Conservation (phyloP, 2,113 vertebrate genomes). For the Andinoacara biseriatus region DNA sequence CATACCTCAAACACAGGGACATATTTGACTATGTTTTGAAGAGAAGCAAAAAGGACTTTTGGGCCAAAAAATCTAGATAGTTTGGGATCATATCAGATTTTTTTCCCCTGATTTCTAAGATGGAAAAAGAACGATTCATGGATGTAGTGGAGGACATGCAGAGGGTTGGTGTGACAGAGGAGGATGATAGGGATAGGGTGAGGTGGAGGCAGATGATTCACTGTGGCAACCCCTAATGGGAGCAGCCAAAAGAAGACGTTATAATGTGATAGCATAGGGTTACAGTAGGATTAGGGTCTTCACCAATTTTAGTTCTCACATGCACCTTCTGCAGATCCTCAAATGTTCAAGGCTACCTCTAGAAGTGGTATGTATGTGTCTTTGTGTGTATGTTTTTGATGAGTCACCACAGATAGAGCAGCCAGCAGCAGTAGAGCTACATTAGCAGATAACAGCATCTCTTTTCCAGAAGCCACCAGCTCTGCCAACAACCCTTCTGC, state of each 20-base stretch:
- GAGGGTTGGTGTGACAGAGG: background rate
- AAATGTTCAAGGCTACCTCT: slow-evolving; percentile 6
- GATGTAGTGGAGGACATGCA: background rate
- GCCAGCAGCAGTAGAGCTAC: slow-evolving; percentile 45
- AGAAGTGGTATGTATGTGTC: background rate
- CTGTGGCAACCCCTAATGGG: background rate
- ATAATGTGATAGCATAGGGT: background rate
- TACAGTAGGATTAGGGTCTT: background rate
- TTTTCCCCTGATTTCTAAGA: background rate
- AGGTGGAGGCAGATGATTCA: background rate
- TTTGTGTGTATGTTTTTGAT: slow-evolving; percentile 50
- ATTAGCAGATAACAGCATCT: slow-evolving; percentile 66
- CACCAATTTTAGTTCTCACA: background rate
- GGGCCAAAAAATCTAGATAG: fast-evolving
- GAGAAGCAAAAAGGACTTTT: background rate
- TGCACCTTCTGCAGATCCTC: background rate
- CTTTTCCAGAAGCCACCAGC: slow-evolving; percentile 52
- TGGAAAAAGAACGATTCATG: background rate
- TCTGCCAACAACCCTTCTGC: slow-evolving; percentile 62
- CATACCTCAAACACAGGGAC: background rate
- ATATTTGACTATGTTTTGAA: background rate
- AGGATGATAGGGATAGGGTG: background rate
- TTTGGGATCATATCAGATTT: background rate
- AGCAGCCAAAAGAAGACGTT: background rate
- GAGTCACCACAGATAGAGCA: slow-evolving; percentile 66